Base-by-base conservation (phyloP, 92 coral and sea anemone species). In the Porites cylindrica region DNA sequence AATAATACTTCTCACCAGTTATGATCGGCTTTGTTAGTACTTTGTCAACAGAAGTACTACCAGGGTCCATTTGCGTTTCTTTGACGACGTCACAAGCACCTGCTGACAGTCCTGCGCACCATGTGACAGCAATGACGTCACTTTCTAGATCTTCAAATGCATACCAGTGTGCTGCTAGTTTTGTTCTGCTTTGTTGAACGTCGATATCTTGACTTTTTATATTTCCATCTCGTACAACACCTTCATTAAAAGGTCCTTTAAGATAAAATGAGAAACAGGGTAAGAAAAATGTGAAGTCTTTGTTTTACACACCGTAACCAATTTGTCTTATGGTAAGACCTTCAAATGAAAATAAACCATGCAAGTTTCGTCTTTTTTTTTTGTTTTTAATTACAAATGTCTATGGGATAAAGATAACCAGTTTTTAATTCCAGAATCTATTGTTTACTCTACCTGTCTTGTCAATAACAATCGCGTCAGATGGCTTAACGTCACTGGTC, bases 111-210 rank as follows among this genome's bases (percentile, higher is more conserved):
- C 98, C 98, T 0, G 90, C 94, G 68, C 97, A 96, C 93, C 95
- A 96, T 9, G 91, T 90, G 2, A 96, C 73, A 24, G 20, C 63
- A 3, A 86, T 68, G 19, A 96, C 89, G 83, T 84, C 93, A 74
- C 98, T 96, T 70, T 96, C 98, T 1, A 96, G 94, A 71, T 96
- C 98, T 74, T 92, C 95, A 63, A 96, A 88, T 14, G 77, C 78
- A 53, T 67, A 85, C 97, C 97, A 96, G 77, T 88, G 82, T 26
- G 97, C 98, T 38, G 56, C 77, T 12, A 96, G 66, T 70, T 90
- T 86, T 14, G 14, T 78, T 16, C 65, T 81, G 75, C 90, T 94
- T 70, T 54, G 92, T 72, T 94, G 98, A 80, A 65, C 78, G 66
- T 84, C 92, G 54, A 89, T 82, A 71, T 90, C 95, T 29, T 58